These are phyloP conservation scores for Gobionotothen gibberifrons DNA, from an alignment of 2,797 vertebrate species.

Conservation along the genomic window DNA sequence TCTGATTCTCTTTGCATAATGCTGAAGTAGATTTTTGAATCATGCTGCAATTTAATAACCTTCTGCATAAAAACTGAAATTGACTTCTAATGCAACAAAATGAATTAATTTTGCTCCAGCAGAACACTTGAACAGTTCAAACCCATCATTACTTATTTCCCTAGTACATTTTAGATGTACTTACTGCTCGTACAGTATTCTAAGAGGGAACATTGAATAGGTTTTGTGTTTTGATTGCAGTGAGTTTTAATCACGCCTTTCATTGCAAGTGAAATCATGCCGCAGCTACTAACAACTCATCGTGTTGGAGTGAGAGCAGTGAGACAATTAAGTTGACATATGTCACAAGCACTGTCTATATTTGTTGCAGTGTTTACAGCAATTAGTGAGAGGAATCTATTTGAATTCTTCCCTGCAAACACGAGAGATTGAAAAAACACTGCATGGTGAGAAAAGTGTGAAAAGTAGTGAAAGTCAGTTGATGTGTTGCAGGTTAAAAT, in stretches of 20 bases:
- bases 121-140: conserved; percentile 5
- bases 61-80: conserved; percentile 4
- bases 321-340: conserved; percentile 57
- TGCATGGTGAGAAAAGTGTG: neutral
- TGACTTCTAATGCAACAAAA: conserved; percentile 7
- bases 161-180: neutral
- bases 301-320: conserved; percentile 17
- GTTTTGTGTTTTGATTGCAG: conserved; percentile 15
- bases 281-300: conserved; percentile 31
- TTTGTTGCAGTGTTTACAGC: conserved; percentile 58
- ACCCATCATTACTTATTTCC: conserved; percentile 7
- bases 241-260: conserved; percentile 21
- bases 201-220: conserved; percentile 1
- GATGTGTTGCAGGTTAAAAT: conserved; percentile 58
- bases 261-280: conserved; percentile 16
- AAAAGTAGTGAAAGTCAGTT: conserved; percentile 42
- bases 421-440: conserved; percentile 22
- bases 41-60: conserved; percentile 1
- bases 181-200: conserved; percentile 8
- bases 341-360: conserved; percentile 36
- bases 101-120: conserved; percentile 15
- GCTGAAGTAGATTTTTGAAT: conserved; percentile 5
- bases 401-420: conserved; percentile 44
- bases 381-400: conserved; percentile 65
- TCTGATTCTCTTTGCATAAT: neutral